Base-by-base conservation (phyloP, 1,140 invertebrate species). In the Drosophila sp. region DNA sequence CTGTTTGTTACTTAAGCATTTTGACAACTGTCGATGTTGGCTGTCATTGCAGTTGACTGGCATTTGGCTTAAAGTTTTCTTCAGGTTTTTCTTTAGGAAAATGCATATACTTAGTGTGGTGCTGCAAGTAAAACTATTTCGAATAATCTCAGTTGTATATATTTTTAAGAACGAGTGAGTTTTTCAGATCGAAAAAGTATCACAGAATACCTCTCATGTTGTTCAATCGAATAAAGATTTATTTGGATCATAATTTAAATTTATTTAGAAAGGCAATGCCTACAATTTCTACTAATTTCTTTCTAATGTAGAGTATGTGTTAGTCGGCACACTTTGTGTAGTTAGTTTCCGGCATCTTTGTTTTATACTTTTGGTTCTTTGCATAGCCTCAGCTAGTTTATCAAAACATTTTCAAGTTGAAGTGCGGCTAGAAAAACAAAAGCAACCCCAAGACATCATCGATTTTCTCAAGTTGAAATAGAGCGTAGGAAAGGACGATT, bases 391-490 rank as follows among this genome's bases (percentile, higher is more conserved):
- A 81, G 78, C 72, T 69, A 76, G 83, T 86, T 87, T 86, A 86
- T 87, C 79, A 86, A 82, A 86, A 86, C 83, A 86, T 87, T 86
- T 85, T 87, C 83, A 86, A 86, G 76, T 86, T 76, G 70, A 79
- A 87, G 83, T 87, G 83, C 83, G 83, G 83, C 83, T 83, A 72
- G 66, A 87, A 87, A 86, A 86, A 86, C 83, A 86, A 87, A 76
- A 70, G 83, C 76, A 66, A 29, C 35, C 71, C 73, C 72, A 56
- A 54, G 74, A 68, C 79, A 79, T 86, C 83, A 87, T 86, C 83
- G 83, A 86, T 86, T 86, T 86, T 87, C 72, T 76, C 76, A 56
- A 83, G 80, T 66, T 66, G 66, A 80, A 72, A 50, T 50, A 27
- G 44, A 50, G 44, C 44, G 23, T 50, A 27, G 23, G 23, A 50